Evolutionary conservation across 2,888 invertebrate species (phyloP).

Genomic region (Lordiphosa fenestrarum): DNA sequence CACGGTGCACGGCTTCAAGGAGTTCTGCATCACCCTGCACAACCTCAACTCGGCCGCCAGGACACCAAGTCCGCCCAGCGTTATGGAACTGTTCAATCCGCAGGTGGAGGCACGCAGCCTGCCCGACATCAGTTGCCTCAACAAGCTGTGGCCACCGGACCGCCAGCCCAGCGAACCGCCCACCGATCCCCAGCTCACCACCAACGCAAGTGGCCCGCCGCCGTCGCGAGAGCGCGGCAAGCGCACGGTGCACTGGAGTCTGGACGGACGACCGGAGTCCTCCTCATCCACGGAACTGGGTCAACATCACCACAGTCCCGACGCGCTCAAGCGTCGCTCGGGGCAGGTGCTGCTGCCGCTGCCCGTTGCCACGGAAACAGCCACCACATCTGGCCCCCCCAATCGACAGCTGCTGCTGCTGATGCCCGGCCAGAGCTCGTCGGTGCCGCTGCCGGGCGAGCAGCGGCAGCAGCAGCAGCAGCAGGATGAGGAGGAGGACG

Average conservation of each 20-base stretch:
- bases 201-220: too few relatives aligned
- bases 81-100: slow-evolving; percentile 41
- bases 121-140: slow-evolving; percentile 25
- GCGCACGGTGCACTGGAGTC: slow-evolving; percentile 40
- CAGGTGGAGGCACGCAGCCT: slow-evolving; percentile 20
- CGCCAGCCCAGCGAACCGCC: too few relatives aligned
- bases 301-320: not conserved
- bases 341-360: slow-evolving; percentile 26
- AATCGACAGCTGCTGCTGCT: slow-evolving; percentile 1
- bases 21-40: slow-evolving; percentile 52
- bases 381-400: not conserved
- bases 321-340: slow-evolving; percentile 2
- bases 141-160: slow-evolving; percentile 1
- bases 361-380: slow-evolving; percentile 8
- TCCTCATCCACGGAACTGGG: not conserved
- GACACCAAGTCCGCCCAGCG: slow-evolving; percentile 21
- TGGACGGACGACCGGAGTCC: slow-evolving; percentile 9
- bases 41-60: slow-evolving; percentile 10
- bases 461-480: too few relatives aligned
- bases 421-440: not conserved
- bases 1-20: slow-evolving; percentile 61
- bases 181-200: not conserved
- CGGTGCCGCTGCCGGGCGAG: too few relatives aligned
- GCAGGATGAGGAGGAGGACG: not conserved
- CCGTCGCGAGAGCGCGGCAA: not conserved